Conservation (phyloP, 2,113 vertebrate species). For the Caretta caretta region DNA sequence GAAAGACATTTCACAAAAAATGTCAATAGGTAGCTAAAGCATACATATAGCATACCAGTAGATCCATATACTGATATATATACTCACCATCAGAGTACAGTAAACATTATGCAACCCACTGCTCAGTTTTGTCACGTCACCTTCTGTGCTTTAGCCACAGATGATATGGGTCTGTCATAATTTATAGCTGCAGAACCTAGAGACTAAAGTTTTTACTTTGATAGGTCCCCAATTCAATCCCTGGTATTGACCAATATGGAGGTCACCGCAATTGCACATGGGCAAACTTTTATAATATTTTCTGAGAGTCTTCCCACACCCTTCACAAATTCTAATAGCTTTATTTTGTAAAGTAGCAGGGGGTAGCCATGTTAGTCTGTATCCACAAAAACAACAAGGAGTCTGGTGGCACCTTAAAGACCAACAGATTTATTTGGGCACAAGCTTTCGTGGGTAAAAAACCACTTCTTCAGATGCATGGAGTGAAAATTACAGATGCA, state of each 20-base stretch:
- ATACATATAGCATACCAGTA: background rate
- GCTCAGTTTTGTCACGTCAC: background rate
- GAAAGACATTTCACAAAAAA: background rate
- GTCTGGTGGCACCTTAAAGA: too few species aligned
- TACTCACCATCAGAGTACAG: background rate
- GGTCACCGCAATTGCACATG: background rate
- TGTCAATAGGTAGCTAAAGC: background rate
- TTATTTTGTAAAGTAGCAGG: background rate
- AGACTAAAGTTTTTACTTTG: background rate
- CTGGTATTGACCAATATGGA: background rate
- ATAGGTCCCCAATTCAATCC: background rate
- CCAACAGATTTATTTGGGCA: too few species aligned
- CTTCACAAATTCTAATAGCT: background rate
- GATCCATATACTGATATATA: background rate
- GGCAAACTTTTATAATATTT: background rate
- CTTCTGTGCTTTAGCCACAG: background rate
- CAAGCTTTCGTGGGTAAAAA: too few species aligned
- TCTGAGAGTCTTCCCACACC: background rate
- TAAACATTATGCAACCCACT: background rate
- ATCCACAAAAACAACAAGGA: too few species aligned
- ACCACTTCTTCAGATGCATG: too few species aligned
- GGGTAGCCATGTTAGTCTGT: too few species aligned
- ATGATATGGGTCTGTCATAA: background rate
- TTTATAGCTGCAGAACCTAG: background rate
- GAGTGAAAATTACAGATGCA: too few species aligned